Percentiles rank a stretch among this genome's conserved stretches.
phyloP scores from a whole-genome alignment of 2,113 vertebrate species.

The Regulus satrapa region DNA sequence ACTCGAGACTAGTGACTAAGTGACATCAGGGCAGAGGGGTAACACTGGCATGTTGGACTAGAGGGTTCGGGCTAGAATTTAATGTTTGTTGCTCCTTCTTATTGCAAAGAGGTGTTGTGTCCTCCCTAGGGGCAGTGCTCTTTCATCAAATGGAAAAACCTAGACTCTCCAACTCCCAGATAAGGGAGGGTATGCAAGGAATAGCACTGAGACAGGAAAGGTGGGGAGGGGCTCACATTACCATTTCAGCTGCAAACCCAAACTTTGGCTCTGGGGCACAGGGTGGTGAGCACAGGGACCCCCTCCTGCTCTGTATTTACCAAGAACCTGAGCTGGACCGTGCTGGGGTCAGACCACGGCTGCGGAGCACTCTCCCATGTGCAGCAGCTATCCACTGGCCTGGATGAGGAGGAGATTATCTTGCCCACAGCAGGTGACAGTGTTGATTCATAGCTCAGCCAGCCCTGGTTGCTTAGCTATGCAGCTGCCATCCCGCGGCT shows the following conservation, averaged over 20 bases:
- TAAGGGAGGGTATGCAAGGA: not conserved
- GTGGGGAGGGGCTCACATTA: not conserved
- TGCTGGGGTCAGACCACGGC: rapidly evolving
- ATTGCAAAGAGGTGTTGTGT: not conserved
- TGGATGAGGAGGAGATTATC: not conserved
- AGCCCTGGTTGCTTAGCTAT: conserved; percentile 29
- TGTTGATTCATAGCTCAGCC: conserved; percentile 50
- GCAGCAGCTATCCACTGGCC: not conserved
- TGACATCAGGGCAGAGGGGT: not conserved
- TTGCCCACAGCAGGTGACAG: conserved; percentile 60
- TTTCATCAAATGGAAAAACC: rapidly evolving
- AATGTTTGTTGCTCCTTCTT: not conserved
- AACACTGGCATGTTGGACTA: not conserved
- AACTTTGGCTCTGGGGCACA: rapidly evolving
- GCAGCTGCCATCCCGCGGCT: conserved; percentile 37
- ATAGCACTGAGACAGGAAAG: not conserved
- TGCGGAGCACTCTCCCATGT: rapidly evolving
- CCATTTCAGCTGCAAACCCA: not conserved
- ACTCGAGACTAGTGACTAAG: not conserved
- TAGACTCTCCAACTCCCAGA: rapidly evolving
- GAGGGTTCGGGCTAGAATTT: not conserved
- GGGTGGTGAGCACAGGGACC: not conserved
- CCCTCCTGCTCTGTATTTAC: not conserved
- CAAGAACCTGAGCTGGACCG: rapidly evolving
- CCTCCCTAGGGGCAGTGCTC: not conserved